Conservation (phyloP, 2,888 invertebrate genomes). For the Argyra leucocephala region DNA sequence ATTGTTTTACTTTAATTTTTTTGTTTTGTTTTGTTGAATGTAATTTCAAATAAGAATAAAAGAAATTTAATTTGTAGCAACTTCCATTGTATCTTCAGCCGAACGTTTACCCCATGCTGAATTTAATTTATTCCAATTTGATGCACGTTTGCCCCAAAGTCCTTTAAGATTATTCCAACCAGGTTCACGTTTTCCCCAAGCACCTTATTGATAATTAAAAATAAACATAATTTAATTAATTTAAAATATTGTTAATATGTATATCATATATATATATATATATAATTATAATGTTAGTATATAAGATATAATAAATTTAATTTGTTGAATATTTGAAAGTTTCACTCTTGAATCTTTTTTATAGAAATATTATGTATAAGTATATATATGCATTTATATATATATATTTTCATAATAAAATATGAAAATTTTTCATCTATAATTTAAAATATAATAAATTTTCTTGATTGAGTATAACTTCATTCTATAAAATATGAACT, state of each 20-base stretch:
- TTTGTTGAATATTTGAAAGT: no score
- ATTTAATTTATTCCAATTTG: conserved; percentile 41
- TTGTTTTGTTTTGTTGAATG: neutral
- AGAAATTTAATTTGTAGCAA: neutral
- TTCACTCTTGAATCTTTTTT: no score
- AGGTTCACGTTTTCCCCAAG: conserved; percentile 68
- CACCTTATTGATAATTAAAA: conserved; percentile 47
- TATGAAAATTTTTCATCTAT: neutral
- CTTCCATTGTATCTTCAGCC: neutral
- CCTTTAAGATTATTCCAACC: conserved; percentile 72
- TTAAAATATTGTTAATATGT: neutral
- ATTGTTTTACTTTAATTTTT: neutral
- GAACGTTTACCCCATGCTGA: conserved; percentile 43
- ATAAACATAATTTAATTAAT: conserved; percentile 7
- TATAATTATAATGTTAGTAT: neutral
- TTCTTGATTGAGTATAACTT: conserved; percentile 2
- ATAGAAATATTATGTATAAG: no score
- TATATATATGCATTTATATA: no score
- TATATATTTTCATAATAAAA: neutral
- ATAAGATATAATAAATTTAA: no score
- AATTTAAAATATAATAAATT: no score
- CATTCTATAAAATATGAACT: conserved; percentile 7
- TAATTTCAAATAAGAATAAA: neutral
- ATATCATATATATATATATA: neutral
- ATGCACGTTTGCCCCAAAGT: conserved; percentile 63